Conservation (phyloP, 2,797 vertebrate genomes). For the Arnoldichthys spilopterus region DNA sequence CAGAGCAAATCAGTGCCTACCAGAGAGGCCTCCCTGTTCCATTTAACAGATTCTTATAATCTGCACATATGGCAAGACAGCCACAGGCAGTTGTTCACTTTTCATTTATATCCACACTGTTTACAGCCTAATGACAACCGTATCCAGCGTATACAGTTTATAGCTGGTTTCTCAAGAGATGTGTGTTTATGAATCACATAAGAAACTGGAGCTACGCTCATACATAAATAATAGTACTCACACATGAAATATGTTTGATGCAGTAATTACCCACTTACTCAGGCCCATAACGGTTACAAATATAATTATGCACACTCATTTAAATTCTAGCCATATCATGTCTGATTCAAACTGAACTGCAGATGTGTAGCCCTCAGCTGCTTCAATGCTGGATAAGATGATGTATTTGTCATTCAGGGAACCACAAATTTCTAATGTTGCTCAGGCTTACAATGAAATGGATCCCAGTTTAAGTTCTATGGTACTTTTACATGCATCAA, state of each 20-base stretch:
- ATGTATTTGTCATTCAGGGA: too few relatives aligned
- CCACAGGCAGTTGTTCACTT: background rate
- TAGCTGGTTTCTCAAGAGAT: background rate
- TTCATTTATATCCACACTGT: background rate
- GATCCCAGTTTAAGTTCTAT: too few relatives aligned
- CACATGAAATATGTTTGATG: slow-evolving; percentile 8
- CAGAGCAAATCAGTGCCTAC: background rate
- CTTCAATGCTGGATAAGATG: background rate
- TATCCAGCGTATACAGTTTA: background rate
- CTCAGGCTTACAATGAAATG: background rate
- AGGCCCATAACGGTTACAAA: slow-evolving; percentile 10
- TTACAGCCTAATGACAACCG: background rate
- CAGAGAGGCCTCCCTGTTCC: background rate
- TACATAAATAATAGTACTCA: slow-evolving; percentile 9
- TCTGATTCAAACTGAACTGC: slow-evolving; percentile 6
- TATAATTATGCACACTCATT: background rate
- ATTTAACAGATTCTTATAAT: background rate
- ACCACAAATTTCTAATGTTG: background rate
- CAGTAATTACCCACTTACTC: slow-evolving; percentile 10
- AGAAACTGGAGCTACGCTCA: background rate
- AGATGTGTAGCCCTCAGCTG: background rate
- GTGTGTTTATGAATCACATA: slow-evolving; percentile 1
- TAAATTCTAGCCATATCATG: background rate
- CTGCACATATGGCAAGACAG: background rate
- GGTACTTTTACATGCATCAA: too few relatives aligned